Base-by-base conservation (phyloP, 2,888 invertebrate species). In the Chelonus formosanus region DNA sequence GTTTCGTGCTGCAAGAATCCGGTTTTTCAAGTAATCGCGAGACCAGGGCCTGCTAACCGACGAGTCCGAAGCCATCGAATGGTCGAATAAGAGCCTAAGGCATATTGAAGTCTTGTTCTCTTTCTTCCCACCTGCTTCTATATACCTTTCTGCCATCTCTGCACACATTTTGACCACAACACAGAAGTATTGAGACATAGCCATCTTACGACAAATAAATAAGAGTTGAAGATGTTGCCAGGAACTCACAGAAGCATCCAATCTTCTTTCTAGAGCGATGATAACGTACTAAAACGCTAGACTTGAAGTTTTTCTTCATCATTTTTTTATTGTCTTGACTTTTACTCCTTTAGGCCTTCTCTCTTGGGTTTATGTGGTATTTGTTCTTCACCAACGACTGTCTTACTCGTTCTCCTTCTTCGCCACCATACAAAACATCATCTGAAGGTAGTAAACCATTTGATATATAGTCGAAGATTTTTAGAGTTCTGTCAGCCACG, bases 401-500 rank as follows among this genome's bases (percentile, higher is more conserved):
- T 52, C 52, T 32, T 32, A 52, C 3, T 62, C 62, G 65, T 63
- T 62, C 65, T 62, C 57, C 70, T 48, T 36, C 40, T 36, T 44
- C 54, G 4, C 61, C 70, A 70, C 64, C 67, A 71, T 54, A 68
- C 71, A 43, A 43, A 70, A 75, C 78, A 80, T 82, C 81, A 79
- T 81, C 78, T 78, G 75, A 79, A 78, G 78, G 82, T 82, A 83
- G 82, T 83, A 84, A 84, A 84, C 82, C 80, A 76, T 83, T 83
- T 83, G 84, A 83, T 84, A 84, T 84, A 84, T 83, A 83, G 84
- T 81, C 80, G 81, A 83, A 80, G 81, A 80, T 83, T 84, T 84
- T 84, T 83, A 84, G 83, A 83, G 83, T 82, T 83, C 82, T 83
- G 82, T 84, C 84, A 82, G 83, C 79, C 84, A 83, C 84, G 84